Base-by-base conservation (phyloP, 2,888 invertebrate species). In the Lithophane semibrunnea region DNA sequence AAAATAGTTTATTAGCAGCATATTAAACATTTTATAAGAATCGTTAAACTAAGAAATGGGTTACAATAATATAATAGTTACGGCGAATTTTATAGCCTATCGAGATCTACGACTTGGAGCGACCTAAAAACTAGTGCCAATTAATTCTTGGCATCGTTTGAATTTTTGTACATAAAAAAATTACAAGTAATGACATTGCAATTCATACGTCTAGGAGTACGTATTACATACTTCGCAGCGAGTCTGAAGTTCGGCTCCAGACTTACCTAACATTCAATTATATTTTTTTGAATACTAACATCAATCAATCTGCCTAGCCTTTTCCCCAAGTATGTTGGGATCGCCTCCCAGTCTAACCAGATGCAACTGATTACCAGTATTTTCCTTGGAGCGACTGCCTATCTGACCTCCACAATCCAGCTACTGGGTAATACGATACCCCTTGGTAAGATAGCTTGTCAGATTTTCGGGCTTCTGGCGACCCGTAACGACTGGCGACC, bases 91-190 rank as follows among this genome's bases (percentile, higher is more conserved):
- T 69, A 83, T 73, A 18, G 69, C 49, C 76, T 47, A 69, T 84
- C 65, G 65, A 49, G 69, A 82, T 80, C 71, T 75, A 76, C 70
- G 75, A 63, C 73, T 74, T 65, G 52, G 42, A 67, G 68, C 64
- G 73, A 81, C 77, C 86, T 74, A 78, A 72, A 74, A 83, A 71
- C 42, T 56, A 69, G 69, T 78, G 84, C 81, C 86, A 84, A 81
- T 77, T 70, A 68, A 65, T 78, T 81, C 63, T 74, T 85, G 74
- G 83, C 83, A 69, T 68, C 67, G 21, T 54, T 47, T 63, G 29
- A 58, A 67, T 79, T 64, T 75, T 74, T 71, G 16, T 64, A 21
- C 47, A 54, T 47, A 66, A 73, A 56, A 64, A 60, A 52, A 24
- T 37, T 3, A 52, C 42, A 66, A 49, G 37, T 76, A 68, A 70